Percentiles rank a stretch among this genome's conserved stretches.
Conservation (phyloP, 2,888 invertebrate genomes). For the Lasioglossum pauxillum region DNA sequence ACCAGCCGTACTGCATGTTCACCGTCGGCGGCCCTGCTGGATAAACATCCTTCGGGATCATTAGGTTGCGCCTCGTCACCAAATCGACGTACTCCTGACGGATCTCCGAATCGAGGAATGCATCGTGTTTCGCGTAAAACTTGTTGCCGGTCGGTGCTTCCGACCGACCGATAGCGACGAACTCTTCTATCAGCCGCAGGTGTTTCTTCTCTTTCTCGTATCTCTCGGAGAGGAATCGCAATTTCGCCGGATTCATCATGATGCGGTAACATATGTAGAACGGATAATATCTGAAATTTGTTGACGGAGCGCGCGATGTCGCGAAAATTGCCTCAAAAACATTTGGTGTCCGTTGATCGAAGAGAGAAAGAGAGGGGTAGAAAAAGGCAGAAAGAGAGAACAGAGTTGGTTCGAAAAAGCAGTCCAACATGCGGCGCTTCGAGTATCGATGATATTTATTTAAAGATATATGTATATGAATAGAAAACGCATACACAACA, state of each 20-base stretch:
- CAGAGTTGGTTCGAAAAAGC: neutral
- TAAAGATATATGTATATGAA: slow-evolving; percentile 83
- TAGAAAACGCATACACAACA: slow-evolving; percentile 83
- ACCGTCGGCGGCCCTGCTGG: slow-evolving; percentile 75
- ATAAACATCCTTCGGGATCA: slow-evolving; percentile 75
- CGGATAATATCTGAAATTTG: neutral
- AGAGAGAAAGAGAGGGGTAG: neutral
- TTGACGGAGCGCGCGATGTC: neutral
- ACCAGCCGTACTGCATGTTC: slow-evolving; percentile 82
- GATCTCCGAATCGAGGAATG: slow-evolving; percentile 47
- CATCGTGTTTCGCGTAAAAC: slow-evolving; percentile 81
- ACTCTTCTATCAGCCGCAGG: slow-evolving; percentile 72
- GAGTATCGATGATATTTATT: slow-evolving; percentile 77
- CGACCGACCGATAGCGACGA: slow-evolving; percentile 66
- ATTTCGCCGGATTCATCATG: slow-evolving; percentile 73
- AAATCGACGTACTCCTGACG: slow-evolving; percentile 74
- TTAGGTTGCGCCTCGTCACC: slow-evolving; percentile 67
- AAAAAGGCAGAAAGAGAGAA: neutral
- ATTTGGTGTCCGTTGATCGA: no score
- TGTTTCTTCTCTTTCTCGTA: slow-evolving; percentile 76
- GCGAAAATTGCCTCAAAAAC: neutral
- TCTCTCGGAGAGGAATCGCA: slow-evolving; percentile 76
- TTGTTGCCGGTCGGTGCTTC: slow-evolving; percentile 75
- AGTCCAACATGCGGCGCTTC: neutral
- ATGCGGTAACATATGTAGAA: no score